phyloP scores from a whole-genome alignment of 2,797 vertebrate genomes.

The Echiichthys vipera region DNA sequence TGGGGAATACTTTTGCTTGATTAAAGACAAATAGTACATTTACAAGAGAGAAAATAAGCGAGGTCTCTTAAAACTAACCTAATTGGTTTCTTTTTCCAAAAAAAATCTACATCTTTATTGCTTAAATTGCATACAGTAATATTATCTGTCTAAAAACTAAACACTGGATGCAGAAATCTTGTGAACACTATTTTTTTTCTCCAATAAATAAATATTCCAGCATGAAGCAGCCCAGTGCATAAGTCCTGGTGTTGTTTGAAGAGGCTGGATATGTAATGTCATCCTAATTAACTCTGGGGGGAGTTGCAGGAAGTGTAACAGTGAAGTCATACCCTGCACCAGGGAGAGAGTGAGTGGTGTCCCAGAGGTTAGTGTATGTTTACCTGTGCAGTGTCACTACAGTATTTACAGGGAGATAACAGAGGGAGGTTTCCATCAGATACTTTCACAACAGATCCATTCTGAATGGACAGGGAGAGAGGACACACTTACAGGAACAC shows the following conservation, averaged over 20 bases:
- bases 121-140: too few species aligned
- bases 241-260: background rate
- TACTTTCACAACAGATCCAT: too few species aligned
- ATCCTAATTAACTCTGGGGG: background rate
- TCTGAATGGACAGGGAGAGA: background rate
- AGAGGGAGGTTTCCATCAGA: too few species aligned
- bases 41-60: too few species aligned
- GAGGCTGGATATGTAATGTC: background rate
- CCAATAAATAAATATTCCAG: background rate
- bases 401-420: conserved; percentile 1
- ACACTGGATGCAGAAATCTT: background rate
- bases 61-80: too few species aligned
- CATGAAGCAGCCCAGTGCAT: background rate
- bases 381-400: background rate
- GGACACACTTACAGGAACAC: background rate
- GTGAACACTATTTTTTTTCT: background rate
- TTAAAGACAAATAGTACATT: too few species aligned
- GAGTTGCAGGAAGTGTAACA: background rate
- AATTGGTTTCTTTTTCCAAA: too few species aligned
- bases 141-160: background rate
- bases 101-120: too few species aligned
- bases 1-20: too few species aligned
- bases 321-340: background rate
- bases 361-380: background rate
- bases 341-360: background rate